Percentiles rank a stretch among this genome's conserved stretches.
These are phyloP conservation scores for Agrypnia vestita DNA, from an alignment of 1,140 invertebrate genomes.

Conservation along the genomic window DNA sequence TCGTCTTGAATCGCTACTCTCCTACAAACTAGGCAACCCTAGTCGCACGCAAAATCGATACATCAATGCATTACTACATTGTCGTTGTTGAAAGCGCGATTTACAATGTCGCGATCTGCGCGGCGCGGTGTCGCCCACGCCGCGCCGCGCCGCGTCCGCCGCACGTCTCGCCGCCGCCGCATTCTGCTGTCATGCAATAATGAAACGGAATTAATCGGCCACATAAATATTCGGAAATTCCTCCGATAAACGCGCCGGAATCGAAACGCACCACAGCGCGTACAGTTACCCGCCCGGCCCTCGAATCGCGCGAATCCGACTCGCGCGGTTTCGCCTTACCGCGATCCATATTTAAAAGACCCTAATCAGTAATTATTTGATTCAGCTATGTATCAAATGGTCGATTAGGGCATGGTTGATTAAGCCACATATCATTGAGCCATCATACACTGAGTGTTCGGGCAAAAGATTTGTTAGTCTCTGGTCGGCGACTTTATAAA, in stretches of 20 bases:
- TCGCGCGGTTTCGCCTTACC: neutral
- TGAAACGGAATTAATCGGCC: slow-evolving; percentile 22
- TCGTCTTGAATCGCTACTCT: no score
- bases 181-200: slow-evolving; percentile 17
- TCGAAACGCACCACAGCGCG: neutral
- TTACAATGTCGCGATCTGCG: no score
- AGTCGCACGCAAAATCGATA: no score
- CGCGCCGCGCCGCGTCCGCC: neutral
- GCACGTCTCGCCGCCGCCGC: neutral
- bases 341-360: no score
- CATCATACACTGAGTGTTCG: neutral
- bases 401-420: neutral
- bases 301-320: neutral
- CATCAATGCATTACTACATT: no score
- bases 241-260: neutral
- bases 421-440: neutral
- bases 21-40: no score
- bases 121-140: neutral
- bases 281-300: neutral
- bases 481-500: no score
- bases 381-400: neutral
- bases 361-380: no score
- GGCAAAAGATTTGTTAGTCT: no score
- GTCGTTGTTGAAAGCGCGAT: no score
- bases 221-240: slow-evolving; percentile 19